A percentile compares a stretch with the other conserved stretches of the same genome.
phyloP scores from a whole-genome alignment of 1,140 invertebrate genomes.

The Sinella curviseta region DNA sequence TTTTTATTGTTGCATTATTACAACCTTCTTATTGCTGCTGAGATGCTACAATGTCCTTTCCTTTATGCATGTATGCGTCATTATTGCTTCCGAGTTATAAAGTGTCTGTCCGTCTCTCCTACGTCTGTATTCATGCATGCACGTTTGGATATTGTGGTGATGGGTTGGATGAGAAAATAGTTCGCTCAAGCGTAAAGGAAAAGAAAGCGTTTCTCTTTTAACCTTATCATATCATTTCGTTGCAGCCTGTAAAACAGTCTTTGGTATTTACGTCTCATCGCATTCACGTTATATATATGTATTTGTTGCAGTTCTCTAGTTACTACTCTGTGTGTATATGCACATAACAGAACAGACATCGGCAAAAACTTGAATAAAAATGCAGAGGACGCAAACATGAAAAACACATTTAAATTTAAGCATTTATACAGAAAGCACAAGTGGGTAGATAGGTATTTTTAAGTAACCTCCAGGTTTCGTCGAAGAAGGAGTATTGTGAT shows the following conservation, averaged over 20 bases:
- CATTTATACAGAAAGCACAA: background rate
- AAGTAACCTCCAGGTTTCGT: no score
- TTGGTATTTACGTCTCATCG: no score
- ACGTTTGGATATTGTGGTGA: background rate
- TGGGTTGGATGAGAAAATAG: slow-evolving; percentile 8
- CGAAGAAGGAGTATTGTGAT: no score
- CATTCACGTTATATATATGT: no score
- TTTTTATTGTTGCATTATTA: background rate
- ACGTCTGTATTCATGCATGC: background rate
- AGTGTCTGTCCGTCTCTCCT: background rate
- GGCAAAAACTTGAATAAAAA: background rate
- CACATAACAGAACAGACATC: background rate
- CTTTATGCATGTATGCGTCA: no score
- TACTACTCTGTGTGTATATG: no score
- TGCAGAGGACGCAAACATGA: background rate
- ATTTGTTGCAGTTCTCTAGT: no score
- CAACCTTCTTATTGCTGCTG: background rate
- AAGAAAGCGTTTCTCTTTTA: slow-evolving; percentile 4
- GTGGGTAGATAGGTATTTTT: background rate
- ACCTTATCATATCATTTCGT: background rate
- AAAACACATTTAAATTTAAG: background rate
- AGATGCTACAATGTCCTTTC: no score
- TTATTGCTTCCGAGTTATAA: no score
- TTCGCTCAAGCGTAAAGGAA: background rate
- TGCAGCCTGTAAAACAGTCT: background rate